A percentile compares a stretch with the other conserved stretches of the same genome.
These are phyloP conservation scores for Heliconius ismenius DNA, from an alignment of 2,888 invertebrate genomes.

Conservation along the genomic window DNA sequence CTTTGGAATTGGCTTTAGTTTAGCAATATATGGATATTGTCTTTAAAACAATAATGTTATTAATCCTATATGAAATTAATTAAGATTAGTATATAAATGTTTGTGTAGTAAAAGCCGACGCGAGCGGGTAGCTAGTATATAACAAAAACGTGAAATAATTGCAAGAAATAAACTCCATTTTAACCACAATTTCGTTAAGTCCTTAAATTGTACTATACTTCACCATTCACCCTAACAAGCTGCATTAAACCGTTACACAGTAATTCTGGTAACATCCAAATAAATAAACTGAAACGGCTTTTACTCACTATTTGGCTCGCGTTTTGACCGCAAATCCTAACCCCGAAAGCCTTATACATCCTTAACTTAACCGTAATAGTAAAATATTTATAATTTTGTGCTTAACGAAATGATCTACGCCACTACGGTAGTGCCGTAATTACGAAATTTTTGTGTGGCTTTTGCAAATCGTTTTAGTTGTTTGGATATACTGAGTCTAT, in stretches of 20 bases:
- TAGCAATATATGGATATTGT: too few relatives aligned
- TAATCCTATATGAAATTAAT: too few relatives aligned
- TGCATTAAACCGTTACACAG: neutral
- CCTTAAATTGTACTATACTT: neutral
- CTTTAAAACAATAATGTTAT: too few relatives aligned
- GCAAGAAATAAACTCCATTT: neutral
- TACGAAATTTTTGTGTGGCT: neutral
- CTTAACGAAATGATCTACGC: slow-evolving; percentile 1
- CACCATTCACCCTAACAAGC: neutral
- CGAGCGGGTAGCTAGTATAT: too few relatives aligned
- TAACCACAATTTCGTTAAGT: neutral
- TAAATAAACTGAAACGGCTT: slow-evolving; percentile 36
- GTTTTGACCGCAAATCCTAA: slow-evolving; percentile 38
- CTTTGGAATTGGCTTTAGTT: too few relatives aligned
- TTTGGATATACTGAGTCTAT: too few relatives aligned
- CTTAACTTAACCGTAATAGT: slow-evolving; percentile 32
- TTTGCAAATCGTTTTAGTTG: neutral
- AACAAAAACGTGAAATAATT: neutral
- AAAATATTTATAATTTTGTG: slow-evolving; percentile 31
- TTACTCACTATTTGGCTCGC: slow-evolving; percentile 39
- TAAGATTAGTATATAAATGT: too few relatives aligned
- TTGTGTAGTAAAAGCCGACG: too few relatives aligned
- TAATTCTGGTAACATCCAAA: slow-evolving; percentile 22
- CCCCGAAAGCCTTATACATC: slow-evolving; percentile 32
- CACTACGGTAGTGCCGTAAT: neutral